Base-by-base conservation (phyloP, 2,113 vertebrate genomes). In the Crocuta crocuta region DNA sequence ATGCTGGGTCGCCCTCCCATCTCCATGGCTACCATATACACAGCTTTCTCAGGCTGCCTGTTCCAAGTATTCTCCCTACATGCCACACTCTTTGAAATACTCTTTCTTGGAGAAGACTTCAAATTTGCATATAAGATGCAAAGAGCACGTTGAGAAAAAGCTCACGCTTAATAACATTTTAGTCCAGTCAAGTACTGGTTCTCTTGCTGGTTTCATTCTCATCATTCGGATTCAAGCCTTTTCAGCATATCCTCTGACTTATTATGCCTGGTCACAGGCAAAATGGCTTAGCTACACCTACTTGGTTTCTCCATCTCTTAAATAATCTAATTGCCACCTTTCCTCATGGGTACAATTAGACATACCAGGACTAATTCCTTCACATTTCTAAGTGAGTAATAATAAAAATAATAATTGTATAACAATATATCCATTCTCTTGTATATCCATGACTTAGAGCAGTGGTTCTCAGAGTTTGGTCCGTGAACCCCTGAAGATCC, bases 321-420 rank as follows among this genome's bases (percentile, higher is more conserved):
- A 3, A 73, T 76, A 43, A 6, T 86, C 58, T 66, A 80, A 66
- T 58, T n/a, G 45, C 53, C 53, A 61, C n/a, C 26, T 84, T 5
- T 43, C 88, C 33, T 85, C 50, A 76, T 16, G 55, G 7, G 31
- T 89, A 84, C 55, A 15, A 12, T 66, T 43, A 96, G 61, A 35
- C 53, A 31, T 90, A 87, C 23, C 53, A 82, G 26, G 23, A 50
- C 66, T 86, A 87, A 35, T 63, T 53, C 11, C 35, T 91, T 70
- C 84, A 79, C 53, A 80, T 89, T 81, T 97, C 39, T 81, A 85
- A 93, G 70, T 39, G 65, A n/a, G 53, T 45, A 81, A 81, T 55
- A 50, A 81, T 55, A 80, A n/a, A 33, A 26, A n/a, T 50, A 80
- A 80, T 53, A 58, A 58, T 13, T 48, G n/a, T 45, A 28, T 9